Evolutionary conservation across 1,140 invertebrate genomes (phyloP).

Genomic region (Chironomus striatipennis): DNA sequence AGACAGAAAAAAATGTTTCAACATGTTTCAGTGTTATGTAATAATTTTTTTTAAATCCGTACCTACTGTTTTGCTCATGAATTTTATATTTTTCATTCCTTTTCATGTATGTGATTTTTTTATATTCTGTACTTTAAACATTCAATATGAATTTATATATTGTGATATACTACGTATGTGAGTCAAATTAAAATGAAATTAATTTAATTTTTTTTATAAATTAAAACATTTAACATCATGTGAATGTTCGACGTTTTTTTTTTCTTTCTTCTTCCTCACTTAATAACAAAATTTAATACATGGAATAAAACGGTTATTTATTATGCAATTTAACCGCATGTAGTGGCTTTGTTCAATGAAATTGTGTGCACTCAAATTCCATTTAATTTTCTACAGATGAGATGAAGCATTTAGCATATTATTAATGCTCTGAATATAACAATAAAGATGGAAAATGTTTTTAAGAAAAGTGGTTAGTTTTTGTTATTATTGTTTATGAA

Average conservation of each 20-base stretch:
- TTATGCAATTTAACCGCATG: conserved; percentile 12
- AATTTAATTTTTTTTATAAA: not conserved
- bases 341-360: not conserved
- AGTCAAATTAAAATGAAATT: conserved; percentile 15
- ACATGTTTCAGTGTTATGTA: conserved; percentile 4
- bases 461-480: too few species aligned
- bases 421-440: too few species aligned
- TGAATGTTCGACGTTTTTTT: not conserved
- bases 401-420: conserved; percentile 8
- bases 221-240: not conserved
- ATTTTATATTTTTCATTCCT: not conserved
- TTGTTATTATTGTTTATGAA: too few species aligned
- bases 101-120: not conserved
- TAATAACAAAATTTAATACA: not conserved
- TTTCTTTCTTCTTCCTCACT: not conserved
- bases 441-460: too few species aligned
- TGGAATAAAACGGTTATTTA: not conserved
- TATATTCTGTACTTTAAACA: not conserved
- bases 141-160: too few species aligned
- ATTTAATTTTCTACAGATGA: not conserved
- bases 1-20: not conserved
- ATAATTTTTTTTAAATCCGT: not conserved
- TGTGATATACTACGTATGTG: not conserved
- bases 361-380: not conserved
- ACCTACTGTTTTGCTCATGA: not conserved